These are phyloP conservation scores for Mohoua ochrocephala DNA, from an alignment of 2,113 vertebrate genomes.

Conservation along the genomic window DNA sequence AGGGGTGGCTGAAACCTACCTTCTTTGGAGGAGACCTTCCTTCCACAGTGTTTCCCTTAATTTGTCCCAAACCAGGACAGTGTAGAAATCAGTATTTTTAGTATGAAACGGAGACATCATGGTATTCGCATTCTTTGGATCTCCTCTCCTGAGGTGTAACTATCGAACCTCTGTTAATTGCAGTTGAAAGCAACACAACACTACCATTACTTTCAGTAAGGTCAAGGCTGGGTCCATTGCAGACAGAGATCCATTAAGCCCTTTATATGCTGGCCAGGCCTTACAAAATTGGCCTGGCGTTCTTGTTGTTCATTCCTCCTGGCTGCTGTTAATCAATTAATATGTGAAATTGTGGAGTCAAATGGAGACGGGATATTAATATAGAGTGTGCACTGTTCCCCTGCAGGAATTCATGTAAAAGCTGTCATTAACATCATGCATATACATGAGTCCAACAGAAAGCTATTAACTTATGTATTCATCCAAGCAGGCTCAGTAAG, in stretches of 20 bases:
- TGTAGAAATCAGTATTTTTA: not conserved
- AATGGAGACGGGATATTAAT: not conserved
- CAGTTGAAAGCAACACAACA: not conserved
- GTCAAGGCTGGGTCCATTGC: not conserved
- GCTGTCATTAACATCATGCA: constrained; percentile 43
- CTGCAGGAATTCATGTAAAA: constrained; percentile 40
- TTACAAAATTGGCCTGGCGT: not conserved
- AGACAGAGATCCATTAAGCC: not conserved
- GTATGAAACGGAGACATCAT: not conserved
- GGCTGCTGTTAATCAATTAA: constrained; percentile 45
- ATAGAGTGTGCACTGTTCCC: not conserved
- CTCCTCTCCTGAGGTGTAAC: not conserved
- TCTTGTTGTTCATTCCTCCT: not conserved
- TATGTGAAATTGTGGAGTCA: not conserved
- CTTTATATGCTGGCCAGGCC: not conserved
- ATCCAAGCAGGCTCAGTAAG: constrained; percentile 18
- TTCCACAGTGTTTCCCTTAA: too few relatives aligned
- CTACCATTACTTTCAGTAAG: not conserved
- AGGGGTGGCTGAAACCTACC: too few relatives aligned
- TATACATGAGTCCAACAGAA: constrained; percentile 44
- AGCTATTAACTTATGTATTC: constrained; percentile 26
- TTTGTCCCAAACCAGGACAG: too few relatives aligned
- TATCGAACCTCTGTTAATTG: not conserved
- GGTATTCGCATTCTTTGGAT: not conserved
- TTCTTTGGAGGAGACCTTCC: too few relatives aligned